These are phyloP conservation scores for Argentina silus DNA, from an alignment of 2,797 vertebrate genomes.

Conservation along the genomic window DNA sequence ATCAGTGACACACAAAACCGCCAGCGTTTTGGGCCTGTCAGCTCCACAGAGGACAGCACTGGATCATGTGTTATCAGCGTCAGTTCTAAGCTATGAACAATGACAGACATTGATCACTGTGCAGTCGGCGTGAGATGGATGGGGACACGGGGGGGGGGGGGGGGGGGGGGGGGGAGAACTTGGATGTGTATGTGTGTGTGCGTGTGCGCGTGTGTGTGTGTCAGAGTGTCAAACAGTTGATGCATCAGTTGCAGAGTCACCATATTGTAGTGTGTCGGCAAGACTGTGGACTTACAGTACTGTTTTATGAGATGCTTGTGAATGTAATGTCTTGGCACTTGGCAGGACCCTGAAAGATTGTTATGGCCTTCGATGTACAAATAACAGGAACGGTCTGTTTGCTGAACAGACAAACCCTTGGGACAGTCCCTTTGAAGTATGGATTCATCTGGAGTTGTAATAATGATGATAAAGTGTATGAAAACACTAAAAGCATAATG, in stretches of 20 bases:
- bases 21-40: slow-evolving; percentile 17
- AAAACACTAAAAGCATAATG: background rate
- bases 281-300: too few species aligned
- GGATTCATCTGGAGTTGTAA: background rate
- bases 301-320: background rate
- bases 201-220: background rate
- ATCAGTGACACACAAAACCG: slow-evolving; percentile 15
- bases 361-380: too few species aligned
- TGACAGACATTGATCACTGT: slow-evolving; percentile 25
- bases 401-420: too few species aligned
- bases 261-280: too few species aligned
- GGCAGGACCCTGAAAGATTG: too few species aligned
- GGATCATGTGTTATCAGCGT: slow-evolving; percentile 26
- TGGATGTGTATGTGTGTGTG: background rate
- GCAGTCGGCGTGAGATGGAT: slow-evolving; percentile 1
- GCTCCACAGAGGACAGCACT: slow-evolving; percentile 18
- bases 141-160: background rate
- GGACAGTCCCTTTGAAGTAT: too few species aligned
- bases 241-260: background rate
- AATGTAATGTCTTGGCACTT: too few species aligned
- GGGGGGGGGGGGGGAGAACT: background rate
- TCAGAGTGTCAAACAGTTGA: background rate
- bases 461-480: background rate
- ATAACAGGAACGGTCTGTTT: too few species aligned
- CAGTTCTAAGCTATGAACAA: slow-evolving; percentile 9